Percentiles rank a stretch among this genome's conserved stretches.
Evolutionary conservation across 2,113 vertebrate genomes (phyloP).

Genomic region (Theristicus caerulescens): DNA sequence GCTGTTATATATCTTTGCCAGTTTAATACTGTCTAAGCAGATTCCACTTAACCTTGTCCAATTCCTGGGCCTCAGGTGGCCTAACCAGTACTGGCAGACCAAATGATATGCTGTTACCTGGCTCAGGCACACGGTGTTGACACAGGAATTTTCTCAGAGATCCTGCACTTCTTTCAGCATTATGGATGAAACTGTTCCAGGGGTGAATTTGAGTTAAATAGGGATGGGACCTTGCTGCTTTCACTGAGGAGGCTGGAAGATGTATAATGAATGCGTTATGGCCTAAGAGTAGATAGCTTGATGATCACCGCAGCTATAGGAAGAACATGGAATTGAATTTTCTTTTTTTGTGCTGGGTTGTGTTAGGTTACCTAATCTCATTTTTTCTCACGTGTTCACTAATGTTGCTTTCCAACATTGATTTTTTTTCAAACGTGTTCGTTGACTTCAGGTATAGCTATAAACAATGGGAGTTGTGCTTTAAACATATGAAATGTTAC

Average conservation of each 20-base stretch:
- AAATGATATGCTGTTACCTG: background rate
- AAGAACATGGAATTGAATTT: background rate
- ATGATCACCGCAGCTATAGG: background rate
- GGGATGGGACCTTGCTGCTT: background rate
- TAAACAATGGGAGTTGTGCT: background rate
- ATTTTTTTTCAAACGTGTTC: background rate
- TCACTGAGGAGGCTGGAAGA: background rate
- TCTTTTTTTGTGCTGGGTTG: background rate
- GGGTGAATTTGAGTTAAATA: background rate
- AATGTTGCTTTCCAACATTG: background rate
- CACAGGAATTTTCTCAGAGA: background rate
- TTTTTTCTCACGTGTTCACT: background rate
- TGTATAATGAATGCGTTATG: background rate
- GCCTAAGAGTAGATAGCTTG: background rate
- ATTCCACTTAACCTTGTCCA: background rate
- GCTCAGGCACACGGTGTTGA: accelerated
- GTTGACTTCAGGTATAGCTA: background rate
- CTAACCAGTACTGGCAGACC: background rate
- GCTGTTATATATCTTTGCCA: background rate
- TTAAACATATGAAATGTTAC: background rate
- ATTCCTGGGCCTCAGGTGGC: background rate
- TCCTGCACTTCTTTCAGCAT: accelerated
- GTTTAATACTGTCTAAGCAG: background rate
- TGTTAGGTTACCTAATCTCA: background rate
- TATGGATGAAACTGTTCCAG: background rate